Base-by-base conservation (phyloP, 2,888 invertebrate species). In the Leucophenga maculata region DNA sequence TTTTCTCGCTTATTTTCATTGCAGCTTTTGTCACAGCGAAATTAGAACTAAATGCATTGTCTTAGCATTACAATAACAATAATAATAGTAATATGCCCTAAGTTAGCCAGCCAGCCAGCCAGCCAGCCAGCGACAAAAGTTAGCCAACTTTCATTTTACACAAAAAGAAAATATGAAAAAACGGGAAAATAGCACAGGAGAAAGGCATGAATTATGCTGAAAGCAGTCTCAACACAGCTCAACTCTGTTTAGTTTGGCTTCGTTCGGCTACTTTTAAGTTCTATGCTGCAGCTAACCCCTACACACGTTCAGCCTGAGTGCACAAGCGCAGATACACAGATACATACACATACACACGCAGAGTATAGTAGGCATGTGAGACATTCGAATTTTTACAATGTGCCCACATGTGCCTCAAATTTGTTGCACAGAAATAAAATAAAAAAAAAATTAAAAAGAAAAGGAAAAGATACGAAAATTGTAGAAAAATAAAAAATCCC, bases 41-140 rank as follows among this genome's bases (percentile, higher is more conserved):
- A 75, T 75, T 75, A 75, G 75, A 75, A 75, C 75, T 75, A 73
- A 60, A 60, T 67, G 67, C 67, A 67, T 67, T 67, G 57, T 55
- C 54, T 67, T 44, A 18, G 39, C 39, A 39, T 39, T 39, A 55
- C 55, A 26, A 26, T 26, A 32, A 59, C 6, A 20, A 59, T 39
- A 59, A 14, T 16, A 32, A 32, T 32, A 59, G 32, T 26, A 39
- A 39, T 39, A 39, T 39, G 39, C 39, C 8, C 39, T 39, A 11
- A 39, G 39, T 39, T 39, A 39, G 39, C 8, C 39, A 39, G 39
- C 39, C 39, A 39, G 32, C 32, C 32, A 32, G 32, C 32, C 32
- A 32, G 8, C 32, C 3, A 32, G 8, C 32, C n/a, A n/a, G n/a
- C n/a, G n/a, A n/a, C 26, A 26, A 39, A 11, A 3, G 39, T 31